phyloP scores from a whole-genome alignment of 2,113 vertebrate genomes.

The Microcebus ravelobensis region DNA sequence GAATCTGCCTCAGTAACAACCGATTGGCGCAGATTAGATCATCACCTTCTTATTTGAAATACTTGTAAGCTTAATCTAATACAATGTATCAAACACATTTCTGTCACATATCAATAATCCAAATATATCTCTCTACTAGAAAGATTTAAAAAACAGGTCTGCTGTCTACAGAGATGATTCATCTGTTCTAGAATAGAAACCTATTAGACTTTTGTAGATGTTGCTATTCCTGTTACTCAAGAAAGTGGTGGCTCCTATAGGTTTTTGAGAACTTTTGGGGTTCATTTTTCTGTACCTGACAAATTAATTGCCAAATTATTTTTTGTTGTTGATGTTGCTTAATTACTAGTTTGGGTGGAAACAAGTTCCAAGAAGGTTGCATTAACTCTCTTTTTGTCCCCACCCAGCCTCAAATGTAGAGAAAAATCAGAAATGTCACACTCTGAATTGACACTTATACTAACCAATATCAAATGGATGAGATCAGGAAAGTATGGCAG shows the following conservation, averaged over 20 bases:
- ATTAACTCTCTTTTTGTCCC: conserved; percentile 13
- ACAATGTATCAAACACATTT: conserved; percentile 39
- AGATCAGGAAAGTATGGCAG: neutral
- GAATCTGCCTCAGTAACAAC: neutral
- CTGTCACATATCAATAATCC: conserved; percentile 35
- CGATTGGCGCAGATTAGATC: conserved; percentile 7
- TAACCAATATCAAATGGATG: neutral
- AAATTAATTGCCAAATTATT: conserved; percentile 26
- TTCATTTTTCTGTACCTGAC: conserved; percentile 24
- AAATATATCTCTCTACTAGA: conserved; percentile 9
- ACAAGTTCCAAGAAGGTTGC: neutral
- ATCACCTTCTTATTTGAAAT: conserved; percentile 10
- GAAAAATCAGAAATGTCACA: conserved; percentile 55
- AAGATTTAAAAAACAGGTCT: neutral
- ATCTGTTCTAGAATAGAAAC: conserved; percentile 47
- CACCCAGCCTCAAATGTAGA: neutral
- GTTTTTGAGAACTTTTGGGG: conserved; percentile 33
- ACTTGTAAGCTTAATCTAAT: conserved; percentile 27
- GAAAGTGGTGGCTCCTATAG: neutral
- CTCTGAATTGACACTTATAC: conserved; percentile 38
- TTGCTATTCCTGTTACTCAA: conserved; percentile 9
- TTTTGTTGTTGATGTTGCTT: conserved; percentile 15
- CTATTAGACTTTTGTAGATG: neutral
- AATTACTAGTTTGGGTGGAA: conserved; percentile 31
- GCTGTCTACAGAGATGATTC: neutral